A percentile compares a stretch with the other conserved stretches of the same genome.
Evolutionary conservation across 2,113 vertebrate genomes (phyloP).

Genomic region (Alexandromys fortis): DNA sequence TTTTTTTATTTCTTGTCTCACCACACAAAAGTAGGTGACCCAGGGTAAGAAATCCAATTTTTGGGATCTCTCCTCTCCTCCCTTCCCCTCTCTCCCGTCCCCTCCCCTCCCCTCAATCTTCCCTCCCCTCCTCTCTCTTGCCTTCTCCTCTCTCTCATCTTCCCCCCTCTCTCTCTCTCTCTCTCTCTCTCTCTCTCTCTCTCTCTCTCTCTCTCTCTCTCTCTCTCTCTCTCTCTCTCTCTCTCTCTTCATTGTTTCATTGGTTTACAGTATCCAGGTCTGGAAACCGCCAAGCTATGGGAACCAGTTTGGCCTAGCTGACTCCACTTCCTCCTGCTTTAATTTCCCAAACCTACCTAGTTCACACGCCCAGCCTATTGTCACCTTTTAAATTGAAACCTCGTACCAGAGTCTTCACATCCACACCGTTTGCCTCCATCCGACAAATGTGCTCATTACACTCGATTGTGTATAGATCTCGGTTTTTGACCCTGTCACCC

Average conservation of each 20-base stretch:
- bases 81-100: rapidly evolving
- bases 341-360: not conserved
- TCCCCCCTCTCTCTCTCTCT: no score
- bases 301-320: not conserved
- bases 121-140: no score
- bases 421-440: not conserved
- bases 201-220: no score
- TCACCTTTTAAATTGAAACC: not conserved
- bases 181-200: no score
- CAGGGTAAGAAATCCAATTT: not conserved
- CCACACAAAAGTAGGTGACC: not conserved
- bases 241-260: not conserved
- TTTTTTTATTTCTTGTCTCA: not conserved
- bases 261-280: not conserved
- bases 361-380: not conserved
- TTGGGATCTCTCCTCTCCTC: no score
- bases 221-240: no score
- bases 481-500: not conserved
- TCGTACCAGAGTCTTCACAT: not conserved
- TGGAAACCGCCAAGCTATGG: not conserved
- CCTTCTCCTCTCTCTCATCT: no score
- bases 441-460: not conserved
- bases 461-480: not conserved
- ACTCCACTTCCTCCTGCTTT: not conserved
- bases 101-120: rapidly evolving